Evolutionary conservation across 2,797 vertebrate species (phyloP).

Genomic region (Harpagifer antarcticus): DNA sequence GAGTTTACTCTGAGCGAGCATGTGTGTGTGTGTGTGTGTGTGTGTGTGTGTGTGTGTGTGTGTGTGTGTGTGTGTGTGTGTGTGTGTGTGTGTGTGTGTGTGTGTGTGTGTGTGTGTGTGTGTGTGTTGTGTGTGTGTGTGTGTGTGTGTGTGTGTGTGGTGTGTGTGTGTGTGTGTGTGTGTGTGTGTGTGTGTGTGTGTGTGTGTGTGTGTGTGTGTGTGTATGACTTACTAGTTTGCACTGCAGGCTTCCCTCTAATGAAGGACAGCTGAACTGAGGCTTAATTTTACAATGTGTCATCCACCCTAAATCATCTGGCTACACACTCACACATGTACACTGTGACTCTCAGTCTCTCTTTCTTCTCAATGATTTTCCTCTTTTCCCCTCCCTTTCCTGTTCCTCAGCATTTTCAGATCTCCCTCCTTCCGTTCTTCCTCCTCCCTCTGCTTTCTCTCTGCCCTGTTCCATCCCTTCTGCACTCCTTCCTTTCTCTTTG

Average conservation of each 20-base stretch:
- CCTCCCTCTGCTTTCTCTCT: slow-evolving; percentile 17
- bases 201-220: slow-evolving; percentile 21
- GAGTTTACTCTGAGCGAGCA: slow-evolving; percentile 59
- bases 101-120: slow-evolving; percentile 20
- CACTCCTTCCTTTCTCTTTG: slow-evolving; percentile 22
- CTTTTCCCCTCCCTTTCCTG: neutral
- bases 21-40: slow-evolving; percentile 19
- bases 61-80: slow-evolving; percentile 2
- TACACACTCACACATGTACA: slow-evolving; percentile 11
- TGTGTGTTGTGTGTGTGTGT: slow-evolving; percentile 10
- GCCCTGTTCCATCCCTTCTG: neutral
- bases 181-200: slow-evolving; percentile 20
- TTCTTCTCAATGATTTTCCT: slow-evolving; percentile 30
- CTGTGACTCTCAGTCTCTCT: slow-evolving; percentile 34
- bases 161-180: slow-evolving; percentile 6
- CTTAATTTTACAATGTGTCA: slow-evolving; percentile 75
- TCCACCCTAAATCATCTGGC: slow-evolving; percentile 65
- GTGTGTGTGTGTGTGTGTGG: slow-evolving; percentile 11
- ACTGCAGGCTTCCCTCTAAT: slow-evolving; percentile 71
- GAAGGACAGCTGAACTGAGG: slow-evolving; percentile 77
- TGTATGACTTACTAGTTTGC: slow-evolving; percentile 55
- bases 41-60: slow-evolving; percentile 23
- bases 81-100: neutral
- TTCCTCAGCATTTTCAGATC: slow-evolving; percentile 44
- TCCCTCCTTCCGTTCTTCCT: neutral